phyloP scores from a whole-genome alignment of 2,113 vertebrate species.

The Phylloscopus trochilus region DNA sequence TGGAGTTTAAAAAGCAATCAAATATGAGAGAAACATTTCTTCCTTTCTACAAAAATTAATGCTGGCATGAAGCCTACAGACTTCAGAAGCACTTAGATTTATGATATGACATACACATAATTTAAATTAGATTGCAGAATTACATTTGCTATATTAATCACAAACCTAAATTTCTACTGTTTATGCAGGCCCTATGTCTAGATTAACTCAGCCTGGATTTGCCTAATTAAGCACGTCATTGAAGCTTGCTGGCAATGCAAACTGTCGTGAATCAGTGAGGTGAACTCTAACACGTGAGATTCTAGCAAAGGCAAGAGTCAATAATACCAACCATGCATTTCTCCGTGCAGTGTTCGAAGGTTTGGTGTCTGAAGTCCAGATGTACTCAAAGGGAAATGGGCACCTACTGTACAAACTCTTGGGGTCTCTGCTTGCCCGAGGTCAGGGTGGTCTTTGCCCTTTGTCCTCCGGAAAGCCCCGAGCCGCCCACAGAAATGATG shows the following conservation, averaged over 20 bases:
- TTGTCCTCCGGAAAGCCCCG: too few relatives aligned
- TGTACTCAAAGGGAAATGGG: not conserved
- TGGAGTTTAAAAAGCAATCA: not conserved
- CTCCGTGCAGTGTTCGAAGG: not conserved
- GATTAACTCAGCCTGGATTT: not conserved
- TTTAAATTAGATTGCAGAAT: not conserved
- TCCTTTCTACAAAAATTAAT: not conserved
- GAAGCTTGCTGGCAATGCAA: not conserved
- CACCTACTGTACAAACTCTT: not conserved
- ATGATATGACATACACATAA: not conserved
- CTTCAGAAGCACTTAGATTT: not conserved
- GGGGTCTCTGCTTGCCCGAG: too few relatives aligned
- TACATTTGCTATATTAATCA: conserved; percentile 28
- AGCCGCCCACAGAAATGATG: too few relatives aligned
- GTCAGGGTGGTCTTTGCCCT: too few relatives aligned
- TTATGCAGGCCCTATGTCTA: not conserved
- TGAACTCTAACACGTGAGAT: not conserved
- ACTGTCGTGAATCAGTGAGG: not conserved
- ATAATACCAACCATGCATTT: not conserved
- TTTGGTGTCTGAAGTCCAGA: not conserved
- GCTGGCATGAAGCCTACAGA: not conserved
- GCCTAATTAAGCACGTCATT: not conserved
- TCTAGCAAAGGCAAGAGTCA: not conserved
- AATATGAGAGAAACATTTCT: not conserved
- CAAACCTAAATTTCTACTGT: not conserved